Base-by-base conservation (phyloP, 2,888 invertebrate genomes). In the Nebria brevicollis region DNA sequence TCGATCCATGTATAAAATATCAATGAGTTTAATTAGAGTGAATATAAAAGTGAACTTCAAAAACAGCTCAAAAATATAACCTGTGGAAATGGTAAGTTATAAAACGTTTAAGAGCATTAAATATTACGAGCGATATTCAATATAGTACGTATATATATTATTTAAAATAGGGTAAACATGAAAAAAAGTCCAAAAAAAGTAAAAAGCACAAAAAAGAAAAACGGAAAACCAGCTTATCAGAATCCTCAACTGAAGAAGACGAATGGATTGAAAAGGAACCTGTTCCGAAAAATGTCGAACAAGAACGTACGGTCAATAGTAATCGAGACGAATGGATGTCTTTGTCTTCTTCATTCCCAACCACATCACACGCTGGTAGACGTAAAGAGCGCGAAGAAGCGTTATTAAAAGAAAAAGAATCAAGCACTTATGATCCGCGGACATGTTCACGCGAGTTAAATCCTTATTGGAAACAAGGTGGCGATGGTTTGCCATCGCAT, bases 391-490 rank as follows among this genome's bases (percentile, higher is more conserved):
- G 89, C 75, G 90, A 91, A 83, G 89, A 89, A 75, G 90, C 91
- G 75, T 90, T 91, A 80, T 90, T 90, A 84, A 88, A 90, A 82
- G 91, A 91, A 84, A 89, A 90, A 83, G 89, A 92, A 83, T 90
- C 91, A 79, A 91, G 92, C 86, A 90, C 91, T 66, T 94, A 94
- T 85, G 92, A 93, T 87, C 95, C 95, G 15, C 92, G 94, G 0
- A 93, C 93, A 83, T 94, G 94, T 87, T 89, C 89, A 1, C 90
- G 94, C 85, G 98, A 98, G 89, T 89, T 98, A 77, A 98, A 98
- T 91, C 97, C 97, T 0, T 95, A 96, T 86, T 98, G 97, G 97
- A 97, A 95, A 90, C 91, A 94, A 88, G 97, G 96, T 72, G 98
- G 98, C 0, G 92, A 92, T 77, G 98, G 98, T 1, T 87, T 98